Conservation (phyloP, 2,888 invertebrate species). For the Orgyia antiqua region DNA sequence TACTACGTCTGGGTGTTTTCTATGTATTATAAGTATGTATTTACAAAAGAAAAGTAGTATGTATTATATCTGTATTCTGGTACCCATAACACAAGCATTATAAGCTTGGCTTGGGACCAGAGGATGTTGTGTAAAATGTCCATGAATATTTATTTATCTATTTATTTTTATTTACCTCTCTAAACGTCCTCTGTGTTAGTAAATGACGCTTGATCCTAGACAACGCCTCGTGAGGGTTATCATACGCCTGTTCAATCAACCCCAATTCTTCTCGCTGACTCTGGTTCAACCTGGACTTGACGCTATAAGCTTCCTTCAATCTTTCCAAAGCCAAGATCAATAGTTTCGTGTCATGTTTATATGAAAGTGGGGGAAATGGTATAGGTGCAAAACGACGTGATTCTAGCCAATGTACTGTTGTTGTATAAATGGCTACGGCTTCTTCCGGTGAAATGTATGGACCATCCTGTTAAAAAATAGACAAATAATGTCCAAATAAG, state of each 20-base stretch:
- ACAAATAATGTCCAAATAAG: not conserved
- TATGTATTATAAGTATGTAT: no score
- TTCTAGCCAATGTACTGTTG: slow-evolving; percentile 99
- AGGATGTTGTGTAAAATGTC: no score
- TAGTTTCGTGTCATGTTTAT: slow-evolving; percentile 99
- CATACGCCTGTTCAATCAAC: slow-evolving; percentile 99
- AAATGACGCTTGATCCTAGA: slow-evolving; percentile 99
- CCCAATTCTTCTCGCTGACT: slow-evolving; percentile 99
- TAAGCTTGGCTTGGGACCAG: no score
- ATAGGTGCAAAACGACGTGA: slow-evolving; percentile 99
- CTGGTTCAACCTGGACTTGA: slow-evolving; percentile 97
- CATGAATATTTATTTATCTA: no score
- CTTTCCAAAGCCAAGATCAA: slow-evolving; percentile 97
- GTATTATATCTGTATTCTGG: no score
- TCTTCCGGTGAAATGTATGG: slow-evolving; percentile 99
- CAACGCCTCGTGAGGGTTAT: slow-evolving; percentile 99
- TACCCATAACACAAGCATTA: no score
- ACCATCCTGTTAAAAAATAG: slow-evolving; percentile 83
- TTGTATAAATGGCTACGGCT: slow-evolving; percentile 99
- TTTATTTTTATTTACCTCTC: slow-evolving; percentile 93
- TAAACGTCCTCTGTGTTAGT: slow-evolving; percentile 97
- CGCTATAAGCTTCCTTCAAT: slow-evolving; percentile 98
- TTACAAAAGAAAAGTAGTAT: no score
- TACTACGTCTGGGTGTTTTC: no score
- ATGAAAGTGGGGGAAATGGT: slow-evolving; percentile 99